phyloP scores from a whole-genome alignment of 2,888 invertebrate species.

The Thera obeliscata region DNA sequence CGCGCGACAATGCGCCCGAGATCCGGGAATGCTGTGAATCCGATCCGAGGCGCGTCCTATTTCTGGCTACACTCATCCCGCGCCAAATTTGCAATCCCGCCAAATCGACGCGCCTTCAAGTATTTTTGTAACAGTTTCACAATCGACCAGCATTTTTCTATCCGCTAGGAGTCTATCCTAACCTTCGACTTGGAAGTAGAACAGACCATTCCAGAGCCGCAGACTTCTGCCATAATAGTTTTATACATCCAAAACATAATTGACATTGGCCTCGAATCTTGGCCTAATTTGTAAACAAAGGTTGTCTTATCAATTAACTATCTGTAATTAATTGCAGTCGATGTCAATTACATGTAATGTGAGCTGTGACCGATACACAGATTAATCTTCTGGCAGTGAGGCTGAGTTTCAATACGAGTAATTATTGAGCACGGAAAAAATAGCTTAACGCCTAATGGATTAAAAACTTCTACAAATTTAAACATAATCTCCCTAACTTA shows the following conservation, averaged over 20 bases:
- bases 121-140: slow-evolving; percentile 81
- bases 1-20: slow-evolving; percentile 57
- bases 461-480: no score
- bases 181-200: slow-evolving; percentile 47
- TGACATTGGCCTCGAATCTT: slow-evolving; percentile 78
- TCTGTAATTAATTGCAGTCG: slow-evolving; percentile 14
- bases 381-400: background rate
- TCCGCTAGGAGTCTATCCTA: slow-evolving; percentile 45
- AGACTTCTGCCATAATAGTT: slow-evolving; percentile 24
- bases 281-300: slow-evolving; percentile 56
- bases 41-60: slow-evolving; percentile 76
- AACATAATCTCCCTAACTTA: no score
- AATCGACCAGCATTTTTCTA: slow-evolving; percentile 62
- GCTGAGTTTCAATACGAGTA: no score
- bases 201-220: slow-evolving; percentile 24
- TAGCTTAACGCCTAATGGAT: no score
- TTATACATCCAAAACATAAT: slow-evolving; percentile 56
- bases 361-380: slow-evolving; percentile 2
- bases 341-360: slow-evolving; percentile 12
- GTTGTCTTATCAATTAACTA: slow-evolving; percentile 21
- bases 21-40: slow-evolving; percentile 78
- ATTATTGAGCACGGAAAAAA: background rate
- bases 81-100: slow-evolving; percentile 83
- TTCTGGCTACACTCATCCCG: slow-evolving; percentile 73
- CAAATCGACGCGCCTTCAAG: slow-evolving; percentile 76